phyloP scores from a whole-genome alignment of 1,140 invertebrate genomes.

The Wasmannia auropunctata region DNA sequence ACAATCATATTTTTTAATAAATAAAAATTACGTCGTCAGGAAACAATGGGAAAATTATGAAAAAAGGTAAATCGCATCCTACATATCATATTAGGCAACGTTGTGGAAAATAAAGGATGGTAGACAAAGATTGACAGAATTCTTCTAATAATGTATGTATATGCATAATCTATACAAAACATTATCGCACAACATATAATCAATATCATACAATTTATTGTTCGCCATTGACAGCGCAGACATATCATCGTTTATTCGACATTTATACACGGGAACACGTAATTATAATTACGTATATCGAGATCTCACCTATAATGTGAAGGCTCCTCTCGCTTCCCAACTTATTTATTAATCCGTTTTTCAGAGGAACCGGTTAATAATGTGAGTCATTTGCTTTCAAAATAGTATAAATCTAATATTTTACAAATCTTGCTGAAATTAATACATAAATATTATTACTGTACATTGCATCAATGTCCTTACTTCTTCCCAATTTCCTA shows the following conservation, averaged over 20 bases:
- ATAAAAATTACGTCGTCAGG: not conserved
- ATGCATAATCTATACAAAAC: constrained; percentile 62
- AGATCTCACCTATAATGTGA: not conserved
- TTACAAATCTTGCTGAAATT: not conserved
- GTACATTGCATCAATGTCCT: not conserved
- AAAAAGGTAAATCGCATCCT: not conserved
- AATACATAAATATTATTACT: not conserved
- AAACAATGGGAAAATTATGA: not conserved
- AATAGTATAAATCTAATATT: not conserved
- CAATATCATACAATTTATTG: constrained; percentile 66
- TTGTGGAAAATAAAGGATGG: not conserved
- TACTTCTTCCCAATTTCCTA: too few relatives aligned
- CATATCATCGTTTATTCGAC: not conserved
- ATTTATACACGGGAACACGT: not conserved
- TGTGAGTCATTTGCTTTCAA: constrained; percentile 7
- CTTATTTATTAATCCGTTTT: not conserved
- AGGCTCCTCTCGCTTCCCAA: not conserved
- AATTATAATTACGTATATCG: constrained; percentile 16
- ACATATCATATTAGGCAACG: not conserved
- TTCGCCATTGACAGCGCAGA: constrained; percentile 22
- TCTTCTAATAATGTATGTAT: constrained; percentile 26
- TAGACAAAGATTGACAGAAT: constrained; percentile 22
- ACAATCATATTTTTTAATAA: not conserved
- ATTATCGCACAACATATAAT: constrained; percentile 71
- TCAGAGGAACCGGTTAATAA: not conserved